Base-by-base conservation (phyloP, 2,888 invertebrate genomes). In the Noctua pronuba region DNA sequence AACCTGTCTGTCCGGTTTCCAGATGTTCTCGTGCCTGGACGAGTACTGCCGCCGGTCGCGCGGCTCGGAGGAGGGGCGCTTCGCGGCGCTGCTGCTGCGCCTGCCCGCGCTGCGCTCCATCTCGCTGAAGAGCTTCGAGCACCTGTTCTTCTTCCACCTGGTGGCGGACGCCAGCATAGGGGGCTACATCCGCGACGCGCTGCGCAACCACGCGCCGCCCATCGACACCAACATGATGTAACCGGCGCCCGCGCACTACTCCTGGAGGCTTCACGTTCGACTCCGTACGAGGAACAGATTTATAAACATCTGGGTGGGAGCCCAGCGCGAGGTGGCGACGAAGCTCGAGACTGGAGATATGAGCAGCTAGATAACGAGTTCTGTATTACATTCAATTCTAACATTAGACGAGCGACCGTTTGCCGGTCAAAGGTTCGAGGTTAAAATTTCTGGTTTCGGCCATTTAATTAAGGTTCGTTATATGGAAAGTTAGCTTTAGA, bases 41-140 rank as follows among this genome's bases (percentile, higher is more conserved):
- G 99, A 99, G 92, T 99, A 99, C 96, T 99, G 99, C 85, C 98
- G 99, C 83, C 97, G 98, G 55, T 97, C 98, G 86, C 99, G 99
- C 96, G 98, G 99, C 46, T 98, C 98, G 44, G 99, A 99, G 92
- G 98, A 99, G 62, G 99, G 99, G 10, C 97, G 99, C 69, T 99
- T 99, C 95, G 99, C 99, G 58, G 99, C 99, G 94, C 97, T 99
- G 21, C 97, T 99, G 77, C 96, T 99, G 77, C 98, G 99, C 86
- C 97, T 99, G 91, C 99, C 99, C 11, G 98, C 99, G 41, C 97
- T 99, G 68, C 97, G 99, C 80, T 99, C 99, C 86, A 99, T 99
- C 92, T 99, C 99, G 77, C 97, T 99, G 71, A 99, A 99, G 96
- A 99, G 99, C 96, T 97, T 98, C 92, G 99, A 99, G 95, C 99